A percentile compares a stretch with the other conserved stretches of the same genome.
These are phyloP conservation scores for Drosophila ogumai DNA, from an alignment of 1,140 invertebrate species.

Conservation along the genomic window DNA sequence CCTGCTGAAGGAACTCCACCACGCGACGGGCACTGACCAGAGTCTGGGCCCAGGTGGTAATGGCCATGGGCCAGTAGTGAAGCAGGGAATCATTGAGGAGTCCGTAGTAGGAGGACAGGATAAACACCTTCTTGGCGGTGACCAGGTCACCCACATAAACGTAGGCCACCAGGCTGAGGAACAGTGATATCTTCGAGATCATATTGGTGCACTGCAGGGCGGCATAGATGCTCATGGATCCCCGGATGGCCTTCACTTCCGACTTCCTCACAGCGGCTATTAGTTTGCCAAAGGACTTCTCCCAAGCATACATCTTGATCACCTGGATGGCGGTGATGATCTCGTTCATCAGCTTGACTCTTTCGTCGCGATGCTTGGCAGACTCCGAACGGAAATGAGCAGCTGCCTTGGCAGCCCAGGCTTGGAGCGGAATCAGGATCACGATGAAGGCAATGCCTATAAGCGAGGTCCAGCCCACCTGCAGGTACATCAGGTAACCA, in stretches of 20 bases:
- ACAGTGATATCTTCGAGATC: constrained; percentile 87
- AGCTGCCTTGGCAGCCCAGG: constrained; percentile 87
- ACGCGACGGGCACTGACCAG: constrained; percentile 90
- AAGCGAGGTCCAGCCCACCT: constrained; percentile 88
- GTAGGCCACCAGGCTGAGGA: constrained; percentile 88
- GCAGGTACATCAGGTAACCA: constrained; percentile 85
- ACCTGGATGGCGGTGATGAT: constrained; percentile 90
- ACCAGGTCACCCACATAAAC: constrained; percentile 87
- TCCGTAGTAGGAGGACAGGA: constrained; percentile 85
- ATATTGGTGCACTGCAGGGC: constrained; percentile 85
- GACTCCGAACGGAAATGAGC: constrained; percentile 87
- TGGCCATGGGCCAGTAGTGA: constrained; percentile 89
- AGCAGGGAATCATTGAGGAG: constrained; percentile 86
- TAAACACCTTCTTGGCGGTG: constrained; percentile 87
- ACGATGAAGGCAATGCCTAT: constrained; percentile 91
- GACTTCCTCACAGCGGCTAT: constrained; percentile 87
- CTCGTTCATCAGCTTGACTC: constrained; percentile 93
- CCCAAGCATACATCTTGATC: constrained; percentile 94
- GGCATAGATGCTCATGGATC: constrained; percentile 85
- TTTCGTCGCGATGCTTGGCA: constrained; percentile 90
- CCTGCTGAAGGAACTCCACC: constrained; percentile 86
- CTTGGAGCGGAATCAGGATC: constrained; percentile 93
- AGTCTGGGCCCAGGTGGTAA: constrained; percentile 86
- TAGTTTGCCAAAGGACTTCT: constrained; percentile 88
- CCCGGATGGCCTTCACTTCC: constrained; percentile 85